Conservation (phyloP, 1,140 invertebrate species). For the Dysdera silvatica region DNA sequence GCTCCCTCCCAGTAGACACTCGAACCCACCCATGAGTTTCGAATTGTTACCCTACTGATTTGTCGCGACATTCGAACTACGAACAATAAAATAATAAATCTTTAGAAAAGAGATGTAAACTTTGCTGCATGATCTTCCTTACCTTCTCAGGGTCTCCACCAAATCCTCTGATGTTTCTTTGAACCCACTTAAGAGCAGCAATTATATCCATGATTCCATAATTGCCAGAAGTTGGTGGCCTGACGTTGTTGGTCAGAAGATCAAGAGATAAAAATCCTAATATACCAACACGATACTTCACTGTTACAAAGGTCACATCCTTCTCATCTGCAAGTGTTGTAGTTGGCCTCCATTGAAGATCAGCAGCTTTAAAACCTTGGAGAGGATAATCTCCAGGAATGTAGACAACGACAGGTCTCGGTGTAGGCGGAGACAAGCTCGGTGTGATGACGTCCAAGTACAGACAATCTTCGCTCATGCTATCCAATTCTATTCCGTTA, state of each 20-base stretch:
- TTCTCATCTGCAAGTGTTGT: conserved; percentile 59
- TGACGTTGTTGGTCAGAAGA: conserved; percentile 52
- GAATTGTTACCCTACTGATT: too few species aligned
- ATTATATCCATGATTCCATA: conserved; percentile 74
- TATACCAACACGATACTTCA: conserved; percentile 62
- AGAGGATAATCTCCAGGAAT: conserved; percentile 57
- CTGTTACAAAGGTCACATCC: conserved; percentile 71
- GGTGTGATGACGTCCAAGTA: conserved; percentile 59
- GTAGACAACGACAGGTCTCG: conserved; percentile 68
- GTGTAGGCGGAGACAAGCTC: conserved; percentile 54
- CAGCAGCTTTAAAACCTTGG: conserved; percentile 23
- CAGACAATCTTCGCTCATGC: conserved; percentile 63
- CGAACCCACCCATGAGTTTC: too few species aligned
- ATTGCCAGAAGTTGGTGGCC: conserved; percentile 62
- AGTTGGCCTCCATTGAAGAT: conserved; percentile 38
- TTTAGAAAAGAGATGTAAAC: conserved; percentile 53
- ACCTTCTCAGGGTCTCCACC: conserved; percentile 58
- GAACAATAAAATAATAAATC: too few species aligned
- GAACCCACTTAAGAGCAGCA: conserved; percentile 66
- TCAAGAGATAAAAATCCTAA: conserved; percentile 70
- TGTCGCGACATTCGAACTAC: too few species aligned
- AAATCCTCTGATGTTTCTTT: conserved; percentile 64
- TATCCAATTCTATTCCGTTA: conserved; percentile 51
- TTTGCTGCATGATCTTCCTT: not conserved
- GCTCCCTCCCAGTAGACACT: too few species aligned